Conservation (phyloP, 1,140 invertebrate species). For the Drosophila paulistorum region DNA sequence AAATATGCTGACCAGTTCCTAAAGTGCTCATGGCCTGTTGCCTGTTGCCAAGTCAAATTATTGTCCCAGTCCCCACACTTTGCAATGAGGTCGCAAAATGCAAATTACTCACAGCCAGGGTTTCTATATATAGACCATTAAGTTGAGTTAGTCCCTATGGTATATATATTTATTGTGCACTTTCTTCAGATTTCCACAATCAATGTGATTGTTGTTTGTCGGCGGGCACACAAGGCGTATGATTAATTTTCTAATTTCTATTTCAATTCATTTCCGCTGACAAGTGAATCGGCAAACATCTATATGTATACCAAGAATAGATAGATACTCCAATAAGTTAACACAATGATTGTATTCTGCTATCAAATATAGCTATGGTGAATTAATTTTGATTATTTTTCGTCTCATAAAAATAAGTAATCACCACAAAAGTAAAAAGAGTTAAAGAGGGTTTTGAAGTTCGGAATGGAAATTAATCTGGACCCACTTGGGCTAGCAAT, state of each 20-base stretch:
- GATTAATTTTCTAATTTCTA: conserved; percentile 62
- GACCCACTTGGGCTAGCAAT: neutral
- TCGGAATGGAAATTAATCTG: neutral
- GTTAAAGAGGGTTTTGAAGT: neutral
- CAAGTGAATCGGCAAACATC: conserved; percentile 56
- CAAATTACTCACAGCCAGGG: conserved; percentile 35
- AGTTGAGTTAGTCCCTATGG: conserved; percentile 16
- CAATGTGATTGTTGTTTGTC: conserved; percentile 24
- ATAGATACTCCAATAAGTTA: conserved; percentile 27
- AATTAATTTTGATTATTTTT: conserved; percentile 28
- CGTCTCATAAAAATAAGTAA: neutral
- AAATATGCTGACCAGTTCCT: conserved; percentile 22
- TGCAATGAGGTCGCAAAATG: conserved; percentile 22
- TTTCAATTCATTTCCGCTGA: conserved; percentile 41
- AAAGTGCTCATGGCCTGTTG: conserved; percentile 18
- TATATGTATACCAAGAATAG: conserved; percentile 24
- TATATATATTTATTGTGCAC: conserved; percentile 28
- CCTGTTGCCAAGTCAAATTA: conserved; percentile 7
- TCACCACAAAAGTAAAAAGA: neutral
- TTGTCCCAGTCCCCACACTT: conserved; percentile 5
- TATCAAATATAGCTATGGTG: conserved; percentile 5
- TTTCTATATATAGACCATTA: conserved; percentile 41
- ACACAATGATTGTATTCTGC: conserved; percentile 3
- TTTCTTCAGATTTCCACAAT: conserved; percentile 45
- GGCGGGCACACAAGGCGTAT: conserved; percentile 57